Percentiles rank a stretch among this genome's conserved stretches.
Conservation (phyloP, 92 coral and sea anemone species). For the Epizoanthus scotinus region DNA sequence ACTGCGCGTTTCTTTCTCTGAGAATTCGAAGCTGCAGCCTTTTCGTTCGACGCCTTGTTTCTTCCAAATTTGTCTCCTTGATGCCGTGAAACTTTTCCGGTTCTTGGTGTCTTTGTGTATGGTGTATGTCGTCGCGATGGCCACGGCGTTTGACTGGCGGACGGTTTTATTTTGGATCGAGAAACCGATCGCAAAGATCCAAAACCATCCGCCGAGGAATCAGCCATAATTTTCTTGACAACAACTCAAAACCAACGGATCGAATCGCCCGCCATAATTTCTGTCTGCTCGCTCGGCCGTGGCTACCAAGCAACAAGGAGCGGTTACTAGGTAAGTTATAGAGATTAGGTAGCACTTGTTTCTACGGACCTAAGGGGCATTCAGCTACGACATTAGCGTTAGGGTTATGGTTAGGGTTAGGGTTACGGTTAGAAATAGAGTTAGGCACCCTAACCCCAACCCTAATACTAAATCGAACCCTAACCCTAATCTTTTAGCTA, state of each 20-base stretch:
- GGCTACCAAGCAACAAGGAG: conserved; percentile 59
- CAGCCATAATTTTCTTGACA: conserved; percentile 51
- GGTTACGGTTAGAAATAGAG: no score
- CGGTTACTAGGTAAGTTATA: conserved; percentile 49
- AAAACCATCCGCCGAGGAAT: conserved; percentile 5
- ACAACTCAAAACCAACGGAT: conserved; percentile 35
- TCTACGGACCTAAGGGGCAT: no score
- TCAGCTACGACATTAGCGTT: no score
- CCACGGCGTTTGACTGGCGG: conserved; percentile 64
- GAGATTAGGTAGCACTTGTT: no score
- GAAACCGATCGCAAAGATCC: conserved; percentile 21
- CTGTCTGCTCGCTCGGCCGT: conserved; percentile 6
- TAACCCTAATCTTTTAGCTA: no score
- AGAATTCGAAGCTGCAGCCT: conserved; percentile 1
- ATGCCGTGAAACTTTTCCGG: conserved; percentile 60
- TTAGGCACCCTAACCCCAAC: no score
- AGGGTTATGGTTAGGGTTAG: no score
- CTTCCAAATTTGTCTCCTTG: conserved; percentile 16
- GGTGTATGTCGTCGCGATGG: conserved; percentile 81
- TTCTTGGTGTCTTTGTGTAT: conserved; percentile 74
- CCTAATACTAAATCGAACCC: no score
- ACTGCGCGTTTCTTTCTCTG: conserved; percentile 9
- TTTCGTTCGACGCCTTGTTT: conserved; percentile 15
- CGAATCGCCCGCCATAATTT: conserved; percentile 61
- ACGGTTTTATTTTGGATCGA: conserved; percentile 33